Base-by-base conservation (phyloP, 2,797 vertebrate genomes). In the Capromys pilorides region DNA sequence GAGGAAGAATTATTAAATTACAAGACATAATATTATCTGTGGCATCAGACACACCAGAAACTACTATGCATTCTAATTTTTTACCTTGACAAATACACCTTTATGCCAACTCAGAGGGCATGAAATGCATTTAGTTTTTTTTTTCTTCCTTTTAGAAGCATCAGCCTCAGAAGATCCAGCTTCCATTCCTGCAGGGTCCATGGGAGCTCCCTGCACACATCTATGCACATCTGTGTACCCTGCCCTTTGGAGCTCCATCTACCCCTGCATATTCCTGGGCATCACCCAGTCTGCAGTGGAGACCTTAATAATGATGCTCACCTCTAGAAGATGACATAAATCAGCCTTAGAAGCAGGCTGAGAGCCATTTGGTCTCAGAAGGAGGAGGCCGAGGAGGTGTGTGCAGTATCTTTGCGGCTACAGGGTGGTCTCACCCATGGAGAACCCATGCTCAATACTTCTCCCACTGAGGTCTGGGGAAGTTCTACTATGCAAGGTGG, bases 201-300 rank as follows among this genome's bases (percentile, higher is more conserved):
- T 2, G 2, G 33, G 45, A 21, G 21, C 21, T 59, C 6, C 78
- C 16, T 4, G 0, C 24, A 33, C 19, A 19, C 1, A 2, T 39
- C n/a, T 45, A 22, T 71, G 19, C 49, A 11, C 80, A 8, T 18
- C 36, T 21, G 1, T 0, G 14, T 24, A 8, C 14, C 26, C 31
- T 69, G 9, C 19, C 1, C 12, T 19, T 31, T 31, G 14, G 21
- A 0, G 21, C 41, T 31, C 77, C 0, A 3, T 16, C 4, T 73
- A 5, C 39, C 28, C 4, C 18, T 33, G 39, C 49, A 59, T 6
- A 19, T 8, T 45, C 39, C 51, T 21, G n/a, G 24, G 14, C 45
- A 62, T 54, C 24, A 6, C 39, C 26, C 49, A 33, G 39, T 54
- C 31, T 41, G 21, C 11, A 11, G 24, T 16, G 36, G 45, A 12